These are phyloP conservation scores for Aelia acuminata DNA, from an alignment of 2,888 invertebrate genomes.

Conservation along the genomic window DNA sequence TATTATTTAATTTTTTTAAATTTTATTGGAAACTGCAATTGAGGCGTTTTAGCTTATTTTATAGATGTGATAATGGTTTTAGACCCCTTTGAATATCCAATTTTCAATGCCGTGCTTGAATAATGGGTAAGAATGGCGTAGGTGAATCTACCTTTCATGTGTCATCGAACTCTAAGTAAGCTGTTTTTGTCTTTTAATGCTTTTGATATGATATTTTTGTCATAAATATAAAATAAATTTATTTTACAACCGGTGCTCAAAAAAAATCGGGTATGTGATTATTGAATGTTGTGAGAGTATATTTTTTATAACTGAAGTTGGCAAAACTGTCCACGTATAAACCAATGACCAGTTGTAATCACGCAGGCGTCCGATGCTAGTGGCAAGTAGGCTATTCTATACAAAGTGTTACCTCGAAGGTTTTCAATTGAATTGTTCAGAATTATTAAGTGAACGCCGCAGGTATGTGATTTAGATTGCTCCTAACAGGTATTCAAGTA, in stretches of 20 bases:
- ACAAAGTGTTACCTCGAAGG: constrained; percentile 38
- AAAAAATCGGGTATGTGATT: not conserved
- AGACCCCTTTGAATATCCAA: constrained; percentile 44
- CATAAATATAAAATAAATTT: not conserved
- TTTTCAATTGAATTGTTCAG: not conserved
- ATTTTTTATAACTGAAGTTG: constrained; percentile 43
- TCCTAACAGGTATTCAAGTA: not conserved
- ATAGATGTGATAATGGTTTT: not conserved
- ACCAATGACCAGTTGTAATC: constrained; percentile 58
- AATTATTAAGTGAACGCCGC: not conserved
- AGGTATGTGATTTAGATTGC: constrained; percentile 30
- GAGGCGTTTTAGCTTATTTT: not conserved
- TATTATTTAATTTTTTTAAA: not conserved
- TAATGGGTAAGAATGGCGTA: constrained; percentile 49
- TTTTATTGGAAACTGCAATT: not conserved
- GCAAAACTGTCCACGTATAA: constrained; percentile 54
- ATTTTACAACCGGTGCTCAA: not conserved
- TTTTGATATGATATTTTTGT: not conserved
- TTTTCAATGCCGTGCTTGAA: constrained; percentile 45
- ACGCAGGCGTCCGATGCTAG: constrained; percentile 55
- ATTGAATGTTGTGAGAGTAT: not conserved
- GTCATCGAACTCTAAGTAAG: constrained; percentile 55
- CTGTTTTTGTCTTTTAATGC: not conserved
- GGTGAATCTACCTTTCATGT: constrained; percentile 57
- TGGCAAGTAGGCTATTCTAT: constrained; percentile 32